Conservation (phyloP, 2,113 vertebrate species). For the Eolophus roseicapilla region DNA sequence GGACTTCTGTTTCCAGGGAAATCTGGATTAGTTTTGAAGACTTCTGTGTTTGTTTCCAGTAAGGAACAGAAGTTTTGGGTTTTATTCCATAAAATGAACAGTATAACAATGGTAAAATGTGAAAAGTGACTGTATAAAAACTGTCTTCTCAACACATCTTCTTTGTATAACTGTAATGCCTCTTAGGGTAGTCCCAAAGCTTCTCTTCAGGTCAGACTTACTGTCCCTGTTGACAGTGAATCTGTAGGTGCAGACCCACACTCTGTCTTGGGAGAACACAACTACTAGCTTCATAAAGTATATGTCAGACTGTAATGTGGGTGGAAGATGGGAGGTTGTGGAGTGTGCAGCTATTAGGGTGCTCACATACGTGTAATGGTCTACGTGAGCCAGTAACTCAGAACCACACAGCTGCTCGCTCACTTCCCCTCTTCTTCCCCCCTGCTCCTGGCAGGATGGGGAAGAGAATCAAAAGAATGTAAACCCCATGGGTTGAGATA, state of each 20-base stretch:
- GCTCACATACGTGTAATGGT: fast-evolving
- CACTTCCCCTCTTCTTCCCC: not conserved
- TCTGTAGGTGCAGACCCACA: not conserved
- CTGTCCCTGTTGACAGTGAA: not conserved
- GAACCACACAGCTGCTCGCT: not conserved
- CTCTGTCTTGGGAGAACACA: not conserved
- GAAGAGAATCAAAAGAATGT: not conserved
- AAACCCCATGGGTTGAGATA: not conserved
- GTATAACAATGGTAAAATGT: not conserved
- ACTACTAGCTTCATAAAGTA: not conserved
- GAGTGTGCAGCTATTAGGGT: fast-evolving
- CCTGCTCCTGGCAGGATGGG: not conserved
- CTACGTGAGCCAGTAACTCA: not conserved
- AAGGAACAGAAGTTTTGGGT: constrained; percentile 41
- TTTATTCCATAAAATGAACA: not conserved
- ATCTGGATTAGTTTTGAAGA: constrained; percentile 89
- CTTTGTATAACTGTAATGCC: not conserved
- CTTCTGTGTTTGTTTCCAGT: constrained; percentile 91
- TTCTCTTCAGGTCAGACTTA: not conserved
- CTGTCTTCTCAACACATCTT: not conserved
- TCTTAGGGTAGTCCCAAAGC: not conserved
- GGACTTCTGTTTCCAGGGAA: constrained; percentile 67
- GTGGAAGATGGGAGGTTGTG: not conserved
- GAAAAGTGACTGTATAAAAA: not conserved
- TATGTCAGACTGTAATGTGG: not conserved